Percentiles rank a stretch among this genome's conserved stretches.
These are phyloP conservation scores for Ctenomys sociabilis DNA, from an alignment of 2,113 vertebrate species.

Conservation along the genomic window DNA sequence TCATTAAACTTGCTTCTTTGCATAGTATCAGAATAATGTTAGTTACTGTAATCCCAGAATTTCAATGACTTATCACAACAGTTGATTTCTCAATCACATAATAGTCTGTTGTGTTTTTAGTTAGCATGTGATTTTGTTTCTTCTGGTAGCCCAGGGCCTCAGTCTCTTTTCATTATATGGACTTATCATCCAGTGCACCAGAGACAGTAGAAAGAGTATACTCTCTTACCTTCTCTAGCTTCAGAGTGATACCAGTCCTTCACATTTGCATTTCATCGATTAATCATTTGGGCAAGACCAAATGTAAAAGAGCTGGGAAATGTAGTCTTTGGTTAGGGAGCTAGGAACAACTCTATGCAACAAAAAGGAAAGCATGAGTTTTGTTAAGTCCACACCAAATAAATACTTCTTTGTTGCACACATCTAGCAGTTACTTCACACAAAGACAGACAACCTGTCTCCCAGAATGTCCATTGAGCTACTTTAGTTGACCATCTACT, in stretches of 20 bases:
- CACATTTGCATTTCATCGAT: neutral
- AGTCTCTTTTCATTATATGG: neutral
- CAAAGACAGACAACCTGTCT: neutral
- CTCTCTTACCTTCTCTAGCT: neutral
- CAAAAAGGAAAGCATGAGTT: neutral
- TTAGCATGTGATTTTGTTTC: neutral
- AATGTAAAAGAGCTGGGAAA: neutral
- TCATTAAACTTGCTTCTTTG: neutral
- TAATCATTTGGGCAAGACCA: neutral
- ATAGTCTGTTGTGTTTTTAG: neutral
- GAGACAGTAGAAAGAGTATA: neutral
- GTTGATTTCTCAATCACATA: conserved; percentile 40
- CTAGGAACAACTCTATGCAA: neutral
- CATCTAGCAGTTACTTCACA: conserved; percentile 24
- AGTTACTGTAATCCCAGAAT: neutral
- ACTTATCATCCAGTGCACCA: neutral
- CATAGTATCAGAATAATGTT: neutral
- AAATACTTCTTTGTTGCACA: neutral
- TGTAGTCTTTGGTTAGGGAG: neutral
- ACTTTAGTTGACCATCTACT: neutral
- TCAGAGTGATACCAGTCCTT: neutral
- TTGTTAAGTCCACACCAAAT: neutral
- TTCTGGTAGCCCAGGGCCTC: neutral
- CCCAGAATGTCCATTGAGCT: neutral
- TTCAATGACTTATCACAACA: neutral